These are phyloP conservation scores for Henicopernis longicauda DNA, from an alignment of 2,113 vertebrate species.

Conservation along the genomic window DNA sequence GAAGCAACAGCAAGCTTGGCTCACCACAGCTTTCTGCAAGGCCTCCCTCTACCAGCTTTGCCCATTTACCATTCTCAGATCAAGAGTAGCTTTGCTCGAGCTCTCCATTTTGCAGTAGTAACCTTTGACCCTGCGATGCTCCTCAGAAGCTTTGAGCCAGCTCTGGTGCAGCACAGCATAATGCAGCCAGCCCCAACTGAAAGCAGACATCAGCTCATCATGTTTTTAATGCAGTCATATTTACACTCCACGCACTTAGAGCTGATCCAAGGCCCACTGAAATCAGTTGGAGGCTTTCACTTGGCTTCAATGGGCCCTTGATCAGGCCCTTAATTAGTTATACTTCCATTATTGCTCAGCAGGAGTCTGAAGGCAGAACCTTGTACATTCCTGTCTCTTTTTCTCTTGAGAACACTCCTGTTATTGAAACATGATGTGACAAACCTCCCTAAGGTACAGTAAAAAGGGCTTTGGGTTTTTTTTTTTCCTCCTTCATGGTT, in stretches of 20 bases:
- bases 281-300: conserved; percentile 17
- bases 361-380: conserved; percentile 16
- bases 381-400: background rate
- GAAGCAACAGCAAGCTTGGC: background rate
- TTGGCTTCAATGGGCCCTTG: background rate
- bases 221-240: background rate
- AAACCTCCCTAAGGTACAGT: background rate
- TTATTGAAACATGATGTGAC: background rate
- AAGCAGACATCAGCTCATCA: background rate
- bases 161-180: background rate
- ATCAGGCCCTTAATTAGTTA: conserved; percentile 43
- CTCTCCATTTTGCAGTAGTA: background rate
- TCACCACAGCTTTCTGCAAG: background rate
- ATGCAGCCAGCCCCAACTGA: background rate
- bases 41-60: background rate
- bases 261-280: conserved; percentile 8
- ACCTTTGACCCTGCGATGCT: background rate
- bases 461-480: background rate
- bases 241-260: background rate
- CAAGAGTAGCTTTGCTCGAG: background rate
- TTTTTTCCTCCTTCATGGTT: background rate
- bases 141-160: background rate
- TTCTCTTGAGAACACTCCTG: background rate
- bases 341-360: conserved; percentile 35
- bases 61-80: background rate